Evolutionary conservation across 2,113 vertebrate genomes (phyloP).

Genomic region (Prionailurus bengalensis): DNA sequence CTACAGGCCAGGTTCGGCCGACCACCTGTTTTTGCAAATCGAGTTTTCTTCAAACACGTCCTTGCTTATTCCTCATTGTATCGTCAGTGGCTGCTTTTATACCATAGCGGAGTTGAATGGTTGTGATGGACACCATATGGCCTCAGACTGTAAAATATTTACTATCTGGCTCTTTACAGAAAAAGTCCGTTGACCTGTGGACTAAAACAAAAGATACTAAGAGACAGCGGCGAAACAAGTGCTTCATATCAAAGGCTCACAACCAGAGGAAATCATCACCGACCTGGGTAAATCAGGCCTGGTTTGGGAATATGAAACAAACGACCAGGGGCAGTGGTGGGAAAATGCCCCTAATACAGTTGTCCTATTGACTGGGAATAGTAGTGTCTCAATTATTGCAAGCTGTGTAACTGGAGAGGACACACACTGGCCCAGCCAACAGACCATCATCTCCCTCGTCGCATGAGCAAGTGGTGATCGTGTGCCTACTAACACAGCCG

Average conservation of each 20-base stretch:
- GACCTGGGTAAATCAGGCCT: not conserved
- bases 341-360: not conserved
- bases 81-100: not conserved
- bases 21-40: not conserved
- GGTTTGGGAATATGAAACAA: not conserved
- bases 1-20: not conserved
- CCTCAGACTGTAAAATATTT: not conserved
- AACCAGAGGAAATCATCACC: not conserved
- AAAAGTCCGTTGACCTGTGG: not conserved
- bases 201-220: not conserved
- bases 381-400: not conserved
- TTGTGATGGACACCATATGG: not conserved
- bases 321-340: not conserved
- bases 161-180: not conserved
- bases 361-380: not conserved
- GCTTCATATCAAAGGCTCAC: not conserved
- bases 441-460: not conserved
- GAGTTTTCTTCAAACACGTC: not conserved
- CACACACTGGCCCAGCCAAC: not conserved
- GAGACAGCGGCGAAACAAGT: not conserved
- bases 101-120: not conserved
- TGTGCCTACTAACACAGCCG: fast-evolving
- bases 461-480: not conserved
- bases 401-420: not conserved
- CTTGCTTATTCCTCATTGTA: not conserved